phyloP scores from a whole-genome alignment of 2,797 vertebrate species.

The Cichlasoma orientale region DNA sequence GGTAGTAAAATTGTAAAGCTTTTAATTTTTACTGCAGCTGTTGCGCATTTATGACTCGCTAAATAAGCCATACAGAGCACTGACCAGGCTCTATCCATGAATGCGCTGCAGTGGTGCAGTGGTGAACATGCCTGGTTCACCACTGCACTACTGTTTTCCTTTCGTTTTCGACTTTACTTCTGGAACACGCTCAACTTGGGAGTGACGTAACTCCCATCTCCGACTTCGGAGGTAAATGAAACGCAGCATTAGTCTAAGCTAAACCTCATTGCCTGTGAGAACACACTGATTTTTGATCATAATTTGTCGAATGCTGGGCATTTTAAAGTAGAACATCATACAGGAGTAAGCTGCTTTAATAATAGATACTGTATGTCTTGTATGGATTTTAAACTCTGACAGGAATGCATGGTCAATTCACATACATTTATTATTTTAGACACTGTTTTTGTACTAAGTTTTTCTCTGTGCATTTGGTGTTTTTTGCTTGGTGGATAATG shows the following conservation, averaged over 20 bases:
- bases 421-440: background rate
- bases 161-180: background rate
- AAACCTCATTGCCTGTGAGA: background rate
- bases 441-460: background rate
- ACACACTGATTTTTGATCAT: background rate
- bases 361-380: background rate
- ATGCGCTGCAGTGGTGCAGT: no score
- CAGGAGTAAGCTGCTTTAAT: background rate
- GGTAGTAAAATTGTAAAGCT: background rate
- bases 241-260: background rate
- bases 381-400: background rate
- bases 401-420: conserved; percentile 12
- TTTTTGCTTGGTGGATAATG: background rate
- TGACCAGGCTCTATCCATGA: background rate
- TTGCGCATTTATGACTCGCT: background rate
- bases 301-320: background rate
- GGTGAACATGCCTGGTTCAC: background rate
- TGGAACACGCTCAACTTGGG: background rate
- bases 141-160: background rate
- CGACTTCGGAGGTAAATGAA: background rate
- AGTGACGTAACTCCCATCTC: no score
- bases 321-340: background rate
- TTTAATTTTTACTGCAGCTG: background rate
- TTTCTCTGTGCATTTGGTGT: background rate
- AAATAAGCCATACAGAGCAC: background rate